Evolutionary conservation across 2,113 vertebrate species (phyloP).

Genomic region (Podocnemis expansa): DNA sequence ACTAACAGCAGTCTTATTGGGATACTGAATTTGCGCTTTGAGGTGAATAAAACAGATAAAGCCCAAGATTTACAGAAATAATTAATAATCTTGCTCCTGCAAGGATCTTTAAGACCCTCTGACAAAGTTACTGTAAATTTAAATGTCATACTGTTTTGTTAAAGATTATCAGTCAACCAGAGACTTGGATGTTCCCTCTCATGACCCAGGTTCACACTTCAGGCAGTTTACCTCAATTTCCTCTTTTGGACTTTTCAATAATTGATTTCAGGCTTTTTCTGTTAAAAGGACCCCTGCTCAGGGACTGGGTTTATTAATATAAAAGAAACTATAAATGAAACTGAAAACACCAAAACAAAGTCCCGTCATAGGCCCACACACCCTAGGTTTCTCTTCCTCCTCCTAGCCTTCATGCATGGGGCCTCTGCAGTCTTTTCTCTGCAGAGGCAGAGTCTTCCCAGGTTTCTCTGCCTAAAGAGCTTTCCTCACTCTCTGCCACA

Average conservation of each 20-base stretch:
- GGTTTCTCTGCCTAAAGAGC: background rate
- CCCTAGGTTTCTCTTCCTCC: background rate
- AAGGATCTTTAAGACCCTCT: no score
- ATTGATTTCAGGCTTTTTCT: background rate
- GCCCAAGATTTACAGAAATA: background rate
- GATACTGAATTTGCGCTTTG: background rate
- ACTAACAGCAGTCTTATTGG: background rate
- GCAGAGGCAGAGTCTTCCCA: background rate
- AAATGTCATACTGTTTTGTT: no score
- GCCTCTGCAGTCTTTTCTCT: background rate
- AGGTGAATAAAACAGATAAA: background rate
- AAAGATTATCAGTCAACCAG: no score
- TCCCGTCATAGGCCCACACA: background rate
- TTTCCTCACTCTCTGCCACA: background rate
- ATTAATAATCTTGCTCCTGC: background rate
- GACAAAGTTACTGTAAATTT: no score
- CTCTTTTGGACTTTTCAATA: background rate
- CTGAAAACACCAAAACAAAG: background rate
- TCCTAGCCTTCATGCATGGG: background rate
- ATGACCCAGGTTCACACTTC: background rate
- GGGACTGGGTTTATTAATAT: background rate
- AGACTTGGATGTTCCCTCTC: background rate
- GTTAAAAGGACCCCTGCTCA: background rate
- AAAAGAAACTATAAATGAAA: background rate
- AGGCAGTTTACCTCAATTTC: background rate